These are phyloP conservation scores for Aphrocallistes beatrix DNA, from an alignment of 37 sponge, comb jelly and placozoan genomes.

Conservation along the genomic window DNA sequence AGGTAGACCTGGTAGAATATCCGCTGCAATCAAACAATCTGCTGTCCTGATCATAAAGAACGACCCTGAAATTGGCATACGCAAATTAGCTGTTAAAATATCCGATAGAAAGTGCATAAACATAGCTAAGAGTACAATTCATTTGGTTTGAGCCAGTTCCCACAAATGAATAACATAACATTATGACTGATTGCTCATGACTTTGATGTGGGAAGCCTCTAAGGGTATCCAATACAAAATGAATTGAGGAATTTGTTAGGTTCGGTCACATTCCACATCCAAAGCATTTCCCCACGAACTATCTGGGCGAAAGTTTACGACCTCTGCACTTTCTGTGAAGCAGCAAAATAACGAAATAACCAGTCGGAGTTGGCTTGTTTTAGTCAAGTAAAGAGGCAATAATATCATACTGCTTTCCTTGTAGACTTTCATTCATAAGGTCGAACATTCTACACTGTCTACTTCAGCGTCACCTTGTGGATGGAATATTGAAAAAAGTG, in stretches of 20 bases:
- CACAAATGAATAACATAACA: too few relatives aligned
- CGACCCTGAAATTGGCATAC: too few relatives aligned
- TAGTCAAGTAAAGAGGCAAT: neutral
- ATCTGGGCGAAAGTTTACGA: neutral
- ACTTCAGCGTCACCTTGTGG: neutral
- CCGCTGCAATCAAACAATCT: too few relatives aligned
- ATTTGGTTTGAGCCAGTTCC: too few relatives aligned
- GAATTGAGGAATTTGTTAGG: slow-evolving; percentile 5
- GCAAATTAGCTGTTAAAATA: too few relatives aligned
- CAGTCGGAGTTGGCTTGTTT: slow-evolving; percentile 10
- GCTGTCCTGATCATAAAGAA: too few relatives aligned
- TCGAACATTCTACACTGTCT: neutral
- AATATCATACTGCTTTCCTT: slow-evolving; percentile 9
- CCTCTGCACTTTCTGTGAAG: neutral
- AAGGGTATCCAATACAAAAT: neutral
- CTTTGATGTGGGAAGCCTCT: neutral
- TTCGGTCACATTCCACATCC: neutral
- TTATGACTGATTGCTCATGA: too few relatives aligned
- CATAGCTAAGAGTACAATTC: too few relatives aligned
- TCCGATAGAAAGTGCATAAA: too few relatives aligned
- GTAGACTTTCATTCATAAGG: neutral
- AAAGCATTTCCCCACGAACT: neutral
- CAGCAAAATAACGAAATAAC: neutral
- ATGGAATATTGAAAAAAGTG: neutral
- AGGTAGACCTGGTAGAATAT: too few relatives aligned